Evolutionary conservation across 2,113 vertebrate species (phyloP), one percentile per base, ranked within the genome.

Genomic region (Potamarius usumacintae): DNA sequence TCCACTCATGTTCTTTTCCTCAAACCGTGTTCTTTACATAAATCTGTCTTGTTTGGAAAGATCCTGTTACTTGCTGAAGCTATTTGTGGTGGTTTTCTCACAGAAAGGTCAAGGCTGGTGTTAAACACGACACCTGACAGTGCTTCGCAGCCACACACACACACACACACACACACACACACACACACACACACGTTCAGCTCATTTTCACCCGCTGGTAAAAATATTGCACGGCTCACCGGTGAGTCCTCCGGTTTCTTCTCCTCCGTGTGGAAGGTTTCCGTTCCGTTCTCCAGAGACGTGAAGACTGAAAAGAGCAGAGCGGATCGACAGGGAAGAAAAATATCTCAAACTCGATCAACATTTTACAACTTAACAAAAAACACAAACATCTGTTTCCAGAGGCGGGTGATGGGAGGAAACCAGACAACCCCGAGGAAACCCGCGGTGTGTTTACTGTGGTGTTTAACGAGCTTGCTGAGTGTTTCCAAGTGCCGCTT

Each of bases 261-360:
- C 92, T 97, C 96, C 81, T 96, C 95, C 92, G 90, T 91, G 88
- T 91, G 88, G 89, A 96, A 96, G 91, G 94, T 93, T 52, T 97
- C 96, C 0, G 93, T 96, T 89, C 97, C 97, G 0, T 99, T 99
- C 95, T 99, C 96, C 0, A 98, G 92, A 55, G 96, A 96, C 10
- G 95, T 95, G 93, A 99, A 99, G 91, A 99, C 98, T 99, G 91
- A n/a, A 91, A 87, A 90, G 72, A 91, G 91, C 92, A 80, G n/a
- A 91, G 52, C 83, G 90, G 89, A 94, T 90, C 88, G 92, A 93
- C 18, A 89, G n/a, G 7, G 12, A 71, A 30, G 0, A 69, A 69
- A 30, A 10, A n/a, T n/a, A 67, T 4, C 10, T 88, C 67, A 63
- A 34, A 57, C 27, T 4, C 17, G 2, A 1, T 25, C 50, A 42